Conservation (phyloP, 2,113 vertebrate genomes). For the Camelus dromedarius region DNA sequence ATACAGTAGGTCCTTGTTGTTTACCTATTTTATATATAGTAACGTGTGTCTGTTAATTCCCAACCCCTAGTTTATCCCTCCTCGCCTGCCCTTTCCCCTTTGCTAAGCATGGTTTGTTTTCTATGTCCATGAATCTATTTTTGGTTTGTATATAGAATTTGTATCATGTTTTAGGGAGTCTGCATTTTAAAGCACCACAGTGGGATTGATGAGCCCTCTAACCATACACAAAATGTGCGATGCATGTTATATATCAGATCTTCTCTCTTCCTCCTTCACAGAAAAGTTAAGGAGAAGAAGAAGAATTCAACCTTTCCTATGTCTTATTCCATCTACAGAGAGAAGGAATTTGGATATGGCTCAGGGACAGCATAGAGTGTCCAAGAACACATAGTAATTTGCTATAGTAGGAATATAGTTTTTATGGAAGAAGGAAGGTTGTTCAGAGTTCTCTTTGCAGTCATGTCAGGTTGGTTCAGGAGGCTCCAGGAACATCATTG, state of each 20-base stretch:
- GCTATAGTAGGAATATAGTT: background rate
- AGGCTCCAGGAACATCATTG: background rate
- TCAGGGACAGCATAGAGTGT: background rate
- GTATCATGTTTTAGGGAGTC: background rate
- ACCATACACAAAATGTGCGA: background rate
- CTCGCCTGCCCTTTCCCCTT: too few species aligned
- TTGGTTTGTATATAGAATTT: too few species aligned
- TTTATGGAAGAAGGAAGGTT: background rate
- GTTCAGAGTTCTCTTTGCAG: background rate
- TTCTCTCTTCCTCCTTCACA: background rate
- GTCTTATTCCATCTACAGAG: background rate
- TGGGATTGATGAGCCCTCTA: background rate
- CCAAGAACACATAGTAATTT: background rate
- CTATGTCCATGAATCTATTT: too few species aligned
- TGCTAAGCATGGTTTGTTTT: too few species aligned
- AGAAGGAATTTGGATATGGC: background rate
- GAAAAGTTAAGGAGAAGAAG: background rate
- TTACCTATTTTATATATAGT: too few species aligned
- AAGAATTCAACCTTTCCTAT: background rate
- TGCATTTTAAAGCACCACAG: background rate
- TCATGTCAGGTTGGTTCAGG: background rate
- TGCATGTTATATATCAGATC: background rate
- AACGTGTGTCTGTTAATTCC: too few species aligned
- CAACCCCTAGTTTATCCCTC: too few species aligned
- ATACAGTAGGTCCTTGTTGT: too few species aligned